Conservation (phyloP, 2,113 vertebrate species). For the Urocolius indicus region DNA sequence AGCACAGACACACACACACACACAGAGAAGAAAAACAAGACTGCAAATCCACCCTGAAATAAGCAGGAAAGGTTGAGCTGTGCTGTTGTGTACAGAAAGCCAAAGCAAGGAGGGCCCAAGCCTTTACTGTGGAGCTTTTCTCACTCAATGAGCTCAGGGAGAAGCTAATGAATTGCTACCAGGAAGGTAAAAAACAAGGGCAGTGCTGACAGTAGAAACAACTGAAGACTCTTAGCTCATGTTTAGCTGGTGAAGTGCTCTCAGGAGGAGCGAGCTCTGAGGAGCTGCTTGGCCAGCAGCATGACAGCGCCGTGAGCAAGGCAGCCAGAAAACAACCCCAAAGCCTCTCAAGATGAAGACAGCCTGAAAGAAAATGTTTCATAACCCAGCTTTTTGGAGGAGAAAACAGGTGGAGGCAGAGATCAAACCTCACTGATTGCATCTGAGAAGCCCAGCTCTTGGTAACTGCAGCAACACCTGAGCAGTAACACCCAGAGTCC, state of each 20-base stretch:
- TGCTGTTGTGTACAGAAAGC: not conserved
- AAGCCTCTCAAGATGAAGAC: too few relatives aligned
- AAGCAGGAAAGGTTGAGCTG: accelerated
- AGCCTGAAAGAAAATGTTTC: too few relatives aligned
- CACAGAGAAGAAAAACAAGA: accelerated
- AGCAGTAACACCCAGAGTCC: too few relatives aligned
- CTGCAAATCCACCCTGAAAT: not conserved
- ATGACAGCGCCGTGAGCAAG: too few relatives aligned
- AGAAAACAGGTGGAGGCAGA: too few relatives aligned
- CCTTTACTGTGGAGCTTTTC: not conserved
- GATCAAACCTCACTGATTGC: too few relatives aligned
- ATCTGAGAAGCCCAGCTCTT: too few relatives aligned
- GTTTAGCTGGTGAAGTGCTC: not conserved
- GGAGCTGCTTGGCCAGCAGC: too few relatives aligned
- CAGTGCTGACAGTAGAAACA: not conserved
- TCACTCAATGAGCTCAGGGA: not conserved
- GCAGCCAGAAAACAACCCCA: too few relatives aligned
- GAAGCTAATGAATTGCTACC: not conserved
- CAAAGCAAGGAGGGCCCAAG: not conserved
- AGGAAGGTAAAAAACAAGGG: not conserved
- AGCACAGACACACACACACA: too few relatives aligned
- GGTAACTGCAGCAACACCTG: too few relatives aligned
- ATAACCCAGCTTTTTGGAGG: too few relatives aligned
- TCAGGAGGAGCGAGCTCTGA: not conserved
- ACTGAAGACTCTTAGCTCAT: not conserved